Base-by-base conservation (phyloP, 1,140 invertebrate species). In the Euura saliciscinereae region DNA sequence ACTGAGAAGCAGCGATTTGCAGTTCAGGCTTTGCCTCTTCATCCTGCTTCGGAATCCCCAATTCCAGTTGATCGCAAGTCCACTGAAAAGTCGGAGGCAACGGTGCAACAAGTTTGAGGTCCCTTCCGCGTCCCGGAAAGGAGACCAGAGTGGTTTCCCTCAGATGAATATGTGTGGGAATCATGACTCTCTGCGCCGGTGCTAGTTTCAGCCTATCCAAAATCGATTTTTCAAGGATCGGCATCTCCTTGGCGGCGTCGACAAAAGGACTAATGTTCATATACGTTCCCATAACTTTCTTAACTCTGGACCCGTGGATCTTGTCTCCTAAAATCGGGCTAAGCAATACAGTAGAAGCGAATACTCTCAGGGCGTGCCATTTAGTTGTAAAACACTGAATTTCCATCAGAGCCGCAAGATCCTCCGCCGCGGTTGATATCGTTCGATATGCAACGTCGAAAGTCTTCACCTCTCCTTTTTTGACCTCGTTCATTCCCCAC, bases 301-400 rank as follows among this genome's bases (percentile, higher is more conserved):
- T 81, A 45, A 88, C 80, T 42, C 84, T 77, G 10, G 82, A 81
- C 6, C 82, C 83, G 69, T 83, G 85, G 44, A 84, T 65, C 68
- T 87, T 84, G 71, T 89, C 88, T 3, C 88, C 88, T 6, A 89
- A 73, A 74, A 89, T 74, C 43, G 88, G 88, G 65, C 79, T 77
- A n/a, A 82, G 74, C 3, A 88, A 68, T 46, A 80, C 75, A 8
- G 82, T 78, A 0, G 87, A 72, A n/a, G 85, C 80, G 59, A 86
- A 89, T 2, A 88, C 69, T 70, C 87, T 79, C 3, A 88, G 28
- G 2, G 81, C 78, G 74, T 88, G 82, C 75, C 81, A 82, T 74
- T 79, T 80, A 45, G 73, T 76, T 43, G 79, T 77, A 3, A 79
- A 80, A 6, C 81, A 74, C 43, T 74, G 80, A 6, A 88, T 71